Conservation (phyloP, 1,140 invertebrate genomes). For the Drosophila seguyi region DNA sequence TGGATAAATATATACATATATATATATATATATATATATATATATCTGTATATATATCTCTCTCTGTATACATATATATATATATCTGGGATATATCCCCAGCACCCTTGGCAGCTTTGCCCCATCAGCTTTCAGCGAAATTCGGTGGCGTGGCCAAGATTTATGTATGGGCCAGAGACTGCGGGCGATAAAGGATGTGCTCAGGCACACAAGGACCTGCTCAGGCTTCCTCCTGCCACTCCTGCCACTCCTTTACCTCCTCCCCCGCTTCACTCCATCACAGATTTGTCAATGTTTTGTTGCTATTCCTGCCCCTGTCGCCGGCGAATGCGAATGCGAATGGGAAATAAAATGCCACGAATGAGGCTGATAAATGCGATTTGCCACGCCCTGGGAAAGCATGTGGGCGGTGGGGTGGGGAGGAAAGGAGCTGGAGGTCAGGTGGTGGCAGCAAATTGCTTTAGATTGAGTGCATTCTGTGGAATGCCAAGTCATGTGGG, state of each 20-base stretch:
- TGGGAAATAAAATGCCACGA: constrained; percentile 69
- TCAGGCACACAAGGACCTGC: constrained; percentile 19
- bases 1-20: background rate
- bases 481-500: constrained; percentile 12
- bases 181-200: constrained; percentile 57
- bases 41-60: background rate
- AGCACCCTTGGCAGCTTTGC: constrained; percentile 45
- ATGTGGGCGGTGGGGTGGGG: background rate
- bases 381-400: constrained; percentile 53
- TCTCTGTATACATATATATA: too few relatives aligned
- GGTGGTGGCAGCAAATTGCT: constrained; percentile 46
- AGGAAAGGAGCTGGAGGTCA: constrained; percentile 10
- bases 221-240: too few relatives aligned
- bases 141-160: constrained; percentile 72
- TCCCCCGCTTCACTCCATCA: constrained; percentile 25
- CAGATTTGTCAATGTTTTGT: constrained; percentile 64
- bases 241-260: background rate
- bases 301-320: constrained; percentile 34
- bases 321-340: constrained; percentile 42
- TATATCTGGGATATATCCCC: background rate
- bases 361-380: constrained; percentile 79
- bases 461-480: constrained; percentile 52
- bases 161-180: constrained; percentile 44
- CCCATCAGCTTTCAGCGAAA: constrained; percentile 54
- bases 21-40: background rate